These are phyloP conservation scores for Drosophila varians DNA, from an alignment of 1,140 invertebrate species.

Conservation along the genomic window DNA sequence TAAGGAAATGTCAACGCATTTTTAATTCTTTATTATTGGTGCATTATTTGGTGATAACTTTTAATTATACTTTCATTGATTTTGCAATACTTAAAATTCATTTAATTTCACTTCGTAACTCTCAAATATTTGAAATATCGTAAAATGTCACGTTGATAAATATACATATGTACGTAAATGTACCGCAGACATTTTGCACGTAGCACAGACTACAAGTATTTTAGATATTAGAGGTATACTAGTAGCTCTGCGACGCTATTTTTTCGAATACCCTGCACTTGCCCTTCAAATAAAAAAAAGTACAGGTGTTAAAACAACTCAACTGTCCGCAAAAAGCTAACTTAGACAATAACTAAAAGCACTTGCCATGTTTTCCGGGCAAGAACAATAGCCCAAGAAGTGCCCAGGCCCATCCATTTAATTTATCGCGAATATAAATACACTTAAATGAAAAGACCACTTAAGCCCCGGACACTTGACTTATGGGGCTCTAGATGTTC, in stretches of 20 bases:
- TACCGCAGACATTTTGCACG: conserved; percentile 33
- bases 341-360: conserved; percentile 7
- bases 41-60: too few species aligned
- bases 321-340: conserved; percentile 8
- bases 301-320: conserved; percentile 33
- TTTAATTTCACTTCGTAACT: background rate
- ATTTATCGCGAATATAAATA: conserved; percentile 69
- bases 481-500: conserved; percentile 40
- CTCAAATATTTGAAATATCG: conserved; percentile 38
- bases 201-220: conserved; percentile 13
- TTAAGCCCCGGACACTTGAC: conserved; percentile 66
- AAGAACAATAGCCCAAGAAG: conserved; percentile 13
- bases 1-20: background rate
- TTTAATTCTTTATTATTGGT: too few species aligned
- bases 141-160: conserved; percentile 67
- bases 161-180: background rate
- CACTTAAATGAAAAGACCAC: conserved; percentile 59
- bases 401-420: conserved; percentile 51
- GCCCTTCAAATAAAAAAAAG: conserved; percentile 28
- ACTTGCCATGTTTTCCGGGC: conserved; percentile 6
- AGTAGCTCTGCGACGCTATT: background rate
- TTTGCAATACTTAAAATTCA: background rate
- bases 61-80: background rate
- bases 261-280: background rate
- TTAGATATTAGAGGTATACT: conserved; percentile 3